Percentiles rank a stretch among this genome's conserved stretches.
Evolutionary conservation across 2,113 vertebrate genomes (phyloP).

Genomic region (Fukomys damarensis): DNA sequence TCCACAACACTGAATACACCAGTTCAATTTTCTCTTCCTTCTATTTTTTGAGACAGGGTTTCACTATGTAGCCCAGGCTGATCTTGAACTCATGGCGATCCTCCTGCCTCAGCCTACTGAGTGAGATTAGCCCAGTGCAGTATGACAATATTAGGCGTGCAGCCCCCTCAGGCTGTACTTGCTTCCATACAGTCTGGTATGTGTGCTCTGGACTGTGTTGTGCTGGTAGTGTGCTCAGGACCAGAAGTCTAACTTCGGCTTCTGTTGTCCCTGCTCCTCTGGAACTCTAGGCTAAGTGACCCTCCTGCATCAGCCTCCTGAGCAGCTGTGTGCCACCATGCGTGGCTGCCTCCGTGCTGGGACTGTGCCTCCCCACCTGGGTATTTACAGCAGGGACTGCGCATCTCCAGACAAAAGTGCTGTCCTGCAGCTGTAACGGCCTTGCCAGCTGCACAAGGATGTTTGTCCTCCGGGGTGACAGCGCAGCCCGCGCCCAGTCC

Average conservation of each 20-base stretch:
- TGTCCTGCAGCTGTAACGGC: neutral
- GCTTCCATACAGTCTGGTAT: neutral
- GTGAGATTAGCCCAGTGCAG: too few species aligned
- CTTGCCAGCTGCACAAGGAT: constrained; percentile 52
- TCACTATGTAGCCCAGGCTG: too few species aligned
- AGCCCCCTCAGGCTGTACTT: neutral
- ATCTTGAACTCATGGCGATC: too few species aligned
- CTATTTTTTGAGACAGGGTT: neutral
- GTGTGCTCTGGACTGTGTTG: too few species aligned
- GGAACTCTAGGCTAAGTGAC: neutral
- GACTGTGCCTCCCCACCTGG: constrained; percentile 42
- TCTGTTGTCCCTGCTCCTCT: too few species aligned
- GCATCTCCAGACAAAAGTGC: constrained; percentile 67
- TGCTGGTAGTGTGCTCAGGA: too few species aligned
- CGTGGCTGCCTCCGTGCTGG: neutral
- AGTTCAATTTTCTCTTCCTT: too few species aligned
- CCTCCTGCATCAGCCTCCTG: neutral
- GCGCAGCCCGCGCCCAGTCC: constrained; percentile 1
- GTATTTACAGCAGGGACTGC: constrained; percentile 64
- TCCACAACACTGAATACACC: too few species aligned
- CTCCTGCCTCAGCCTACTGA: too few species aligned
- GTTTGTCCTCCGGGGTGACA: constrained; percentile 41
- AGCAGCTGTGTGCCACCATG: neutral
- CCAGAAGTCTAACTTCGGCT: neutral
- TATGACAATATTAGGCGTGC: too few species aligned